These are phyloP conservation scores for Drymodes brunneopygia DNA, from an alignment of 2,113 vertebrate genomes.

Conservation along the genomic window DNA sequence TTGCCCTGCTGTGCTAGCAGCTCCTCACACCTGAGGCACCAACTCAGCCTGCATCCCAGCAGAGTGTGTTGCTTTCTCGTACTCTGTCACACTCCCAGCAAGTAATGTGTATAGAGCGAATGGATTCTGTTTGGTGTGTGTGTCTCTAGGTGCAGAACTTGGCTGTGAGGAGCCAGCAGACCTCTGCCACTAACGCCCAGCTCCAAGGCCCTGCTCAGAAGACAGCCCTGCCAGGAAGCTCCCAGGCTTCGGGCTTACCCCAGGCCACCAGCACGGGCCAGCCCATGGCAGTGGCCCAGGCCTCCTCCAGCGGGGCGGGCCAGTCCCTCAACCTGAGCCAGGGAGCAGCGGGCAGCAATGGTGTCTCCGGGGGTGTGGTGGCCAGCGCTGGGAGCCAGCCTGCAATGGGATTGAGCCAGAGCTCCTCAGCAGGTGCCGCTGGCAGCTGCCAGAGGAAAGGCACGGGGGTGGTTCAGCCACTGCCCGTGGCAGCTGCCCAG, in stretches of 20 bases:
- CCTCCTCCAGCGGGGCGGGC: constrained; percentile 53
- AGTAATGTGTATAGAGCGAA: accelerated
- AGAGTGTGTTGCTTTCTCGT: accelerated
- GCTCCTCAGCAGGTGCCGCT: constrained; percentile 15
- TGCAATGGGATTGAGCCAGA: constrained; percentile 53
- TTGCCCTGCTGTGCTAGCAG: background rate
- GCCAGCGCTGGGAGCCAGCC: constrained; percentile 61
- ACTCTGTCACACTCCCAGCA: background rate
- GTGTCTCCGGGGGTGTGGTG: constrained; percentile 64
- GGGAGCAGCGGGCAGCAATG: constrained; percentile 59
- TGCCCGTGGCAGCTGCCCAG: constrained; percentile 68
- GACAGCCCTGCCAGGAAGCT: constrained; percentile 66
- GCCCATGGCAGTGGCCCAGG: constrained; percentile 66
- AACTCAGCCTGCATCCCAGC: background rate
- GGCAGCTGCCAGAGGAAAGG: constrained; percentile 74
- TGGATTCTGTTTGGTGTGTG: background rate
- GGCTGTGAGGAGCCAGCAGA: constrained; percentile 78
- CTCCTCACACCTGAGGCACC: background rate
- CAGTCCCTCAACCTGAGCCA: constrained; percentile 79
- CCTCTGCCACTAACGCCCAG: constrained; percentile 61
- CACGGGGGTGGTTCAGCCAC: constrained; percentile 74
- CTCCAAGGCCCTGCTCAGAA: constrained; percentile 73
- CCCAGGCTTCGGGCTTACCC: constrained; percentile 66
- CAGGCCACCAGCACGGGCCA: constrained; percentile 64
- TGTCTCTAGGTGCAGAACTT: constrained; percentile 78